Conservation (phyloP, 2,113 vertebrate species). For the Mustela lutreola region DNA sequence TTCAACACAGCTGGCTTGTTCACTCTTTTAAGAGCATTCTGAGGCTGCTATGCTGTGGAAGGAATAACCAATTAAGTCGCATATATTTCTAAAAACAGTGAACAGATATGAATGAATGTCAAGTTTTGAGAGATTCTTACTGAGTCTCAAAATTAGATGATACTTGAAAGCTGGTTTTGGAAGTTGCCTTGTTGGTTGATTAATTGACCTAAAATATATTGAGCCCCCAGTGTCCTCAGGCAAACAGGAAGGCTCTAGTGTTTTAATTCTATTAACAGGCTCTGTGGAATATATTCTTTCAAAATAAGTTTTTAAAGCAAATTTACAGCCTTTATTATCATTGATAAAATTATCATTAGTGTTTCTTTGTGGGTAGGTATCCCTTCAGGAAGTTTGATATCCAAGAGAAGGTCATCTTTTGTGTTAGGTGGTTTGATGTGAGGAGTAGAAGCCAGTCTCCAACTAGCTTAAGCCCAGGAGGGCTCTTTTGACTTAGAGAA, state of each 20-base stretch:
- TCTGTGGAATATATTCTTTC: background rate
- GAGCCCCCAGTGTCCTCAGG: background rate
- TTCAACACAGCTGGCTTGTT: background rate
- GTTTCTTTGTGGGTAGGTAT: background rate
- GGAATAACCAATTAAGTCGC: background rate
- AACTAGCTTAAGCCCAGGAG: background rate
- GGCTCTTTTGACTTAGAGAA: background rate
- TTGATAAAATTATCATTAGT: background rate
- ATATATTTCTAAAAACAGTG: background rate
- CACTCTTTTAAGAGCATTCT: constrained; percentile 22
- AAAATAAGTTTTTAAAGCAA: background rate
- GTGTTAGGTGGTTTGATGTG: constrained; percentile 1
- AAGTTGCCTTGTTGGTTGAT: constrained; percentile 18
- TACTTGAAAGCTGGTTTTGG: background rate
- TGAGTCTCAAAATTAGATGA: background rate
- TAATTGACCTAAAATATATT: constrained; percentile 22
- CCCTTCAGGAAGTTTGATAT: background rate
- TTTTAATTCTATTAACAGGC: background rate
- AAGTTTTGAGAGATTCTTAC: constrained; percentile 10
- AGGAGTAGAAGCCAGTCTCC: background rate
- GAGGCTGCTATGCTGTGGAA: background rate
- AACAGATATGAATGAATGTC: constrained; percentile 16
- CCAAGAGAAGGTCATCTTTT: constrained; percentile 4
- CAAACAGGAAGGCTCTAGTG: background rate
- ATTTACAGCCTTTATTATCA: background rate